Evolutionary conservation across 2,113 vertebrate genomes (phyloP), one percentile per base, ranked within the genome.

Genomic region (Phalacrocorax brasilianus): DNA sequence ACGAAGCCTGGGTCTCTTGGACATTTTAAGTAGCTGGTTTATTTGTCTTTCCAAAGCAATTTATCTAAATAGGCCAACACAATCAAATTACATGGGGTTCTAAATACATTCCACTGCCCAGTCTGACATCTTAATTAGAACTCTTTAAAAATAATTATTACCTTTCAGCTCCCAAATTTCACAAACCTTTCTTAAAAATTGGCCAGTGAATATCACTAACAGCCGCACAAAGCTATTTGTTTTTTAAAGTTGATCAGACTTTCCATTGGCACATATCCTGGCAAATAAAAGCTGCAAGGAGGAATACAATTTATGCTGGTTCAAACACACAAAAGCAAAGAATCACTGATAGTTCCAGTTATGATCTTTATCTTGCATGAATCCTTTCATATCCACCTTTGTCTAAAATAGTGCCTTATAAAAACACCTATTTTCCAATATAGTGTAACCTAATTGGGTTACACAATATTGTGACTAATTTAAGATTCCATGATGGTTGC

Each of bases 21-120:
- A 95, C 97, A 91, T 97, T 98, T 98, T 96, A 97, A 97, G 97
- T 97, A 95, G 97, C 88, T 96, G 93, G 93, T 97, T 98, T 98
- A 97, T 97, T 98, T 98, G 93, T 98, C 97, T 98, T 98, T 98
- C 97, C 98, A 97, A 97, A 95, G 95, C 97, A 96, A 97, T 98
- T 98, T 98, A 97, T 97, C 96, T 97, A 96, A 98, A 97, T 91
- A 97, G 96, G 97, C 97, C 97, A 98, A 98, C 96, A 97, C 94
- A 98, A 98, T 98, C 97, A 98, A 98, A 98, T 98, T 97, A 97
- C 97, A 96, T 93, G 92, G 91, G 94, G 93, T 97, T 98, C 97
- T 97, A 98, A 98, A 97, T 97, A 97, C 93, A 96, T 97, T 97
- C 95, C 95, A 96, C 92, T 97, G 95, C 89, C 94, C 93, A 93